A percentile compares a stretch with the other conserved stretches of the same genome.
These are phyloP conservation scores for Allolobophora icterica DNA, from an alignment of 2,888 invertebrate genomes.

Conservation along the genomic window DNA sequence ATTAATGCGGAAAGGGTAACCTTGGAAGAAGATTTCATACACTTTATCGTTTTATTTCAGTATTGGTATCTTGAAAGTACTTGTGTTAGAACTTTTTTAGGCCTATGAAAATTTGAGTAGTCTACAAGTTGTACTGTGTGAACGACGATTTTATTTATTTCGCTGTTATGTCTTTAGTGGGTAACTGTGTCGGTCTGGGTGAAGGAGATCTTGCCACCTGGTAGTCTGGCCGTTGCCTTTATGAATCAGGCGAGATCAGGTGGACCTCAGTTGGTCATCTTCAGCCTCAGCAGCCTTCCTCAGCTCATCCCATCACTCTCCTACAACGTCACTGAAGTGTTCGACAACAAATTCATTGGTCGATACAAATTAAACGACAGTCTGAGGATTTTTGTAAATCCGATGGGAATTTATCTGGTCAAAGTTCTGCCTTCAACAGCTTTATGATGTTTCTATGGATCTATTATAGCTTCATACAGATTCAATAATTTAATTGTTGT, in stretches of 20 bases:
- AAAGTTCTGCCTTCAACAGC: constrained; percentile 40
- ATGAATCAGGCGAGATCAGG: constrained; percentile 43
- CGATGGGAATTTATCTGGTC: constrained; percentile 48
- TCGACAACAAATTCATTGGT: constrained; percentile 50
- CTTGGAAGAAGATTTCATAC: no score
- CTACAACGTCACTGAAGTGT: constrained; percentile 45
- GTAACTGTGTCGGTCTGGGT: constrained; percentile 35
- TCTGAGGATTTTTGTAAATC: constrained; percentile 49
- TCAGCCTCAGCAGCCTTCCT: constrained; percentile 45
- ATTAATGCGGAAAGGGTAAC: no score
- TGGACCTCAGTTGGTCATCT: constrained; percentile 37
- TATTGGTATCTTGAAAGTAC: no score
- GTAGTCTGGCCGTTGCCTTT: constrained; percentile 46
- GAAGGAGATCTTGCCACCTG: constrained; percentile 43
- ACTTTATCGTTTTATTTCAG: no score
- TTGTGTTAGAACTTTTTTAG: no score
- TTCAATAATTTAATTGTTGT: neutral
- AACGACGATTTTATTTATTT: neutral
- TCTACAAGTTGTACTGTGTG: neutral
- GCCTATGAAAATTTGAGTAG: neutral
- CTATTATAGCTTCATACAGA: neutral
- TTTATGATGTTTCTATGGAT: neutral
- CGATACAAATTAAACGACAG: constrained; percentile 45
- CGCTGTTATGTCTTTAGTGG: neutral
- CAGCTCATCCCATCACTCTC: constrained; percentile 44